Evolutionary conservation across 2,113 vertebrate genomes (phyloP), one percentile per base, ranked within the genome.

Genomic region (Barnardius zonarius): DNA sequence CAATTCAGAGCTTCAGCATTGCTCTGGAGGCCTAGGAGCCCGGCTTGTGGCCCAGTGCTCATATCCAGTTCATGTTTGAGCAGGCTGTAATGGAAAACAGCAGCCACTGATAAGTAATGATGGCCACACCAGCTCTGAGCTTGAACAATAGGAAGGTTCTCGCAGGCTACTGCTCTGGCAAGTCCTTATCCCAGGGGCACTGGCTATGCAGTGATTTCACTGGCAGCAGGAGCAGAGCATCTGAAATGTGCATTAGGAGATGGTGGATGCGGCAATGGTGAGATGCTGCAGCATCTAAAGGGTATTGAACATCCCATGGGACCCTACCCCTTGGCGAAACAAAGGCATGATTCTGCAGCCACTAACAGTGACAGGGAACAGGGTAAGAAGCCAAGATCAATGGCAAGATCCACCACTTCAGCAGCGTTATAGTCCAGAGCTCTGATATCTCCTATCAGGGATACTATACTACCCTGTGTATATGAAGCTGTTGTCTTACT

Each of bases 81-180:
- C 39, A 51, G 84, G 61, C 17, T 73, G 48, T 95, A 96, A 96
- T 95, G 92, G 95, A 35, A 97, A 97, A 94, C 92, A 96, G 95
- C 93, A 95, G 94, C 86, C 82, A 17, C 7, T 73, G 94, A 91
- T 77, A 94, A 93, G 83, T 20, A 84, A 52, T 59, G 17, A 41
- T 62, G 90, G 84, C 89, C 93, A 33, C 5, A 10, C 25, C 72
- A 17, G 64, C 69, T 86, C 70, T 18, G 28, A 66, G 63, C 79
- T 46, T 59, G 64, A 94, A 89, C 74, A 54, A 87, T 74, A n/a
- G 74, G 27, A 81, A 88, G 85, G 79, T 59, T 93, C 55, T 4
- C 64, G 19, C 3, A 10, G 75, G 96, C 95, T 97, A 95, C 95
- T 81, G 93, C 94, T 94, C 86, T 96, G 97, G 96, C 97, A 96